These are phyloP conservation scores for Sinocyclocheilus maitianheensis DNA, from an alignment of 2,113 vertebrate genomes.

Conservation along the genomic window DNA sequence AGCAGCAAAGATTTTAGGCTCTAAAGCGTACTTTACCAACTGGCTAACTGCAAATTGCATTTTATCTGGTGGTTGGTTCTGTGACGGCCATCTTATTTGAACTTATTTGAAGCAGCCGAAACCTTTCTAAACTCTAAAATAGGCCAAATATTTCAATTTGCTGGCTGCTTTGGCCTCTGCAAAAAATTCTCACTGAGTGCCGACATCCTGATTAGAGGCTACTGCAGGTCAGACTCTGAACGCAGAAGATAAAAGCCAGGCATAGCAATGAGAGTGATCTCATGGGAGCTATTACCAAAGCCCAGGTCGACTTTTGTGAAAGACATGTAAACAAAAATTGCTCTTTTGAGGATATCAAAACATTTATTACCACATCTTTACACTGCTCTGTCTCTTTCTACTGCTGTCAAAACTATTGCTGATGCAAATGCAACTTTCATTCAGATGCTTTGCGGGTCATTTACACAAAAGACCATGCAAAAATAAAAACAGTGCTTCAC, in stretches of 20 bases:
- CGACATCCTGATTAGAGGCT: conserved; percentile 1
- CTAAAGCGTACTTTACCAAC: not conserved
- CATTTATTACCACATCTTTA: not conserved
- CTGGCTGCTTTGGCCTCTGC: not conserved
- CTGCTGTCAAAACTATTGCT: not conserved
- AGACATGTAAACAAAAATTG: not conserved
- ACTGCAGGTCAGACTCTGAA: conserved; percentile 26
- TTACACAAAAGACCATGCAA: not conserved
- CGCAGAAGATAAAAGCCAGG: not conserved
- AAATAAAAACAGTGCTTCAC: not conserved
- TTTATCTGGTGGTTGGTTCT: not conserved
- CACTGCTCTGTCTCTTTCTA: not conserved
- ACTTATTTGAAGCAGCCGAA: not conserved
- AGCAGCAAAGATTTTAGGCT: not conserved
- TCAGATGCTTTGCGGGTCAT: not conserved
- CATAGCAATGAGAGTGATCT: not conserved
- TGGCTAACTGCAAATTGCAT: not conserved
- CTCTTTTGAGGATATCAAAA: not conserved
- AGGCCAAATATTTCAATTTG: not conserved
- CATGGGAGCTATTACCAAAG: conserved; percentile 7
- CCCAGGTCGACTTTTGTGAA: not conserved
- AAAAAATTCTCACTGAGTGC: not conserved
- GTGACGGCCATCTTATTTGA: not conserved
- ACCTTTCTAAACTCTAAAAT: conserved; percentile 10
- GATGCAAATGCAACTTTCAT: not conserved